Conservation (phyloP, 2,113 vertebrate species). For the Acrocephalus arundinaceus region DNA sequence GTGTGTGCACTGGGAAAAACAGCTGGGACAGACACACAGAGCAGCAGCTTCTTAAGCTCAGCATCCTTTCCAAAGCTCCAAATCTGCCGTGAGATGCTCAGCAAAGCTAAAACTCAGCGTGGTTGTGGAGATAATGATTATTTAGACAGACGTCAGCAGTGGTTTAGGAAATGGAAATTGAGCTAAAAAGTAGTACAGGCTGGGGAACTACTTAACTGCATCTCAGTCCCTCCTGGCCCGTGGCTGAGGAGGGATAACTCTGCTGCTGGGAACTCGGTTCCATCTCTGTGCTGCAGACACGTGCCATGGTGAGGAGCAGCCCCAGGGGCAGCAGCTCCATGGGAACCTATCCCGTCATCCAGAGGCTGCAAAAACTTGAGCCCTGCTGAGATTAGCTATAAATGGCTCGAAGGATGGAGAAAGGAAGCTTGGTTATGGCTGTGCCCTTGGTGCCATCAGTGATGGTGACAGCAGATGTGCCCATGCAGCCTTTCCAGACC, state of each 20-base stretch:
- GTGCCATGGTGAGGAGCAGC: neutral
- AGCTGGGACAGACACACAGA: neutral
- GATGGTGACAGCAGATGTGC: neutral
- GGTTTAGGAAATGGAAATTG: slow-evolving; percentile 38
- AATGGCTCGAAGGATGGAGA: neutral
- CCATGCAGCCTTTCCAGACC: neutral
- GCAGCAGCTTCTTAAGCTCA: slow-evolving; percentile 1
- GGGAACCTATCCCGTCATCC: accelerated
- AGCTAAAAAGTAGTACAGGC: neutral
- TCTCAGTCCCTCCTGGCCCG: neutral
- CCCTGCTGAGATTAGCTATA: neutral
- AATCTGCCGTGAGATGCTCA: neutral
- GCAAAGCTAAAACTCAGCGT: neutral
- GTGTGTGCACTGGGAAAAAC: neutral
- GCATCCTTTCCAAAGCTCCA: slow-evolving; percentile 25
- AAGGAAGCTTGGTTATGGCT: neutral
- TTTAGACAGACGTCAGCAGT: slow-evolving; percentile 38
- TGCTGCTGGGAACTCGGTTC: accelerated
- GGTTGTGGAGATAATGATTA: slow-evolving; percentile 27
- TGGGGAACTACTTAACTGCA: neutral
- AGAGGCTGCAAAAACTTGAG: neutral
- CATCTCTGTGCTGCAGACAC: neutral
- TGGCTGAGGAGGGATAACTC: neutral
- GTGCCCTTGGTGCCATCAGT: neutral
- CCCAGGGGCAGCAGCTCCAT: neutral